phyloP scores from a whole-genome alignment of 2,888 invertebrate genomes.

The Pecten maximus region DNA sequence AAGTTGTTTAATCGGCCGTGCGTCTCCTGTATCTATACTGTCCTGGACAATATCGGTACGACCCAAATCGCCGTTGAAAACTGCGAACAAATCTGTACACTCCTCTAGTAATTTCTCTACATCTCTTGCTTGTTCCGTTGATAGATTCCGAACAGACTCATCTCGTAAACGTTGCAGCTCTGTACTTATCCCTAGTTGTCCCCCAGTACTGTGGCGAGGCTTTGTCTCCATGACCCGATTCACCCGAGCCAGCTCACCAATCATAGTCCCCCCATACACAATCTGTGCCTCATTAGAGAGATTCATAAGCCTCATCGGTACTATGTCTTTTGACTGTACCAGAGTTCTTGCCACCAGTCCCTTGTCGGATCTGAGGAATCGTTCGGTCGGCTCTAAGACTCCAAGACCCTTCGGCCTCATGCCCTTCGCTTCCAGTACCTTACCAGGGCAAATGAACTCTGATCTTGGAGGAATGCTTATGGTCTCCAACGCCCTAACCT shows the following conservation, averaged over 20 bases:
- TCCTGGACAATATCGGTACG: constrained; percentile 47
- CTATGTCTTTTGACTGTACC: constrained; percentile 46
- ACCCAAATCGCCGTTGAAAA: constrained; percentile 46
- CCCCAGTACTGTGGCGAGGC: background rate
- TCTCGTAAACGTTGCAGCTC: background rate
- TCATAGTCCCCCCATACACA: constrained; percentile 51
- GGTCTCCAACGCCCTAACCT: constrained; percentile 30
- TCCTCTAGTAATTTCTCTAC: constrained; percentile 37
- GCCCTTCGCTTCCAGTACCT: background rate
- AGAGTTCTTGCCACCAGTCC: constrained; percentile 54
- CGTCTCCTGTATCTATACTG: too few relatives aligned
- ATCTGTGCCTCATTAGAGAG: constrained; percentile 48
- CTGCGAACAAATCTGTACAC: constrained; percentile 45
- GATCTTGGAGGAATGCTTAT: constrained; percentile 45
- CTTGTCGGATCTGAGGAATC: background rate
- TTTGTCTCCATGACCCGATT: background rate
- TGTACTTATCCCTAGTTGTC: background rate
- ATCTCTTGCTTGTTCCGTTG: background rate
- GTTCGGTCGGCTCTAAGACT: constrained; percentile 51
- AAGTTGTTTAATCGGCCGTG: too few relatives aligned
- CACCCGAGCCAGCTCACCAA: constrained; percentile 40
- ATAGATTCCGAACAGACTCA: background rate
- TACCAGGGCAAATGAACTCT: constrained; percentile 43
- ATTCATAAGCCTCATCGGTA: constrained; percentile 57
- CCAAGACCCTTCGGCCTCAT: background rate